Percentiles rank a stretch among this genome's conserved stretches.
These are phyloP conservation scores for Glaucopsyche alexis DNA, from an alignment of 2,888 invertebrate genomes.

Conservation along the genomic window DNA sequence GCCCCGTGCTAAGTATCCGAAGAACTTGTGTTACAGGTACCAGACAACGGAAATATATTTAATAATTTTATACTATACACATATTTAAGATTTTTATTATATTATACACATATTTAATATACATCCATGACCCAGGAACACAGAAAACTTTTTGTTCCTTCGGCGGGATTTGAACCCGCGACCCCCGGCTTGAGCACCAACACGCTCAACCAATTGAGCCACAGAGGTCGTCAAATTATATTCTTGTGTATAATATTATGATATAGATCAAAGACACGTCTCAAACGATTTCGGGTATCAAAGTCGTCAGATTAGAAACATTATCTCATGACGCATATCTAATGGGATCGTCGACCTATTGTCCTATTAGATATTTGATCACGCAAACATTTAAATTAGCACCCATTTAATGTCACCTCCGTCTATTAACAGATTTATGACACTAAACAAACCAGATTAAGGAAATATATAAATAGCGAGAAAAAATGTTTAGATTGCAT, in stretches of 20 bases:
- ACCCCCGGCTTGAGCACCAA: too few relatives aligned
- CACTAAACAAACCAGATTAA: constrained; percentile 19
- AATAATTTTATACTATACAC: too few relatives aligned
- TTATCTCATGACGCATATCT: constrained; percentile 20
- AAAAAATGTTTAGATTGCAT: background rate
- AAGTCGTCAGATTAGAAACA: background rate
- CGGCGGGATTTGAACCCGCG: too few relatives aligned
- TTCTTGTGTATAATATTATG: background rate
- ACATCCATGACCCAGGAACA: too few relatives aligned
- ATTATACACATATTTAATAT: too few relatives aligned
- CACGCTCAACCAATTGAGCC: too few relatives aligned
- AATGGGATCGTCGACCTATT: constrained; percentile 25
- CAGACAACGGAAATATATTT: too few relatives aligned
- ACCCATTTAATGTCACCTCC: constrained; percentile 22
- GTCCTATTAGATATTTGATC: constrained; percentile 21
- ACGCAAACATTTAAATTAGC: constrained; percentile 26
- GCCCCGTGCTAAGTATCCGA: too few relatives aligned
- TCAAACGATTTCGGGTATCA: constrained; percentile 2
- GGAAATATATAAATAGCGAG: constrained; percentile 13
- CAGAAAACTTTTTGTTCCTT: too few relatives aligned
- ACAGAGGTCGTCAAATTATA: too few relatives aligned
- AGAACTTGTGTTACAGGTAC: too few relatives aligned
- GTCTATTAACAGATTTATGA: constrained; percentile 26
- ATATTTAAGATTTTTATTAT: too few relatives aligned
- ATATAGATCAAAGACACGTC: constrained; percentile 8